phyloP scores from a whole-genome alignment of 1,140 invertebrate species.

The Macrobrachium nipponense region DNA sequence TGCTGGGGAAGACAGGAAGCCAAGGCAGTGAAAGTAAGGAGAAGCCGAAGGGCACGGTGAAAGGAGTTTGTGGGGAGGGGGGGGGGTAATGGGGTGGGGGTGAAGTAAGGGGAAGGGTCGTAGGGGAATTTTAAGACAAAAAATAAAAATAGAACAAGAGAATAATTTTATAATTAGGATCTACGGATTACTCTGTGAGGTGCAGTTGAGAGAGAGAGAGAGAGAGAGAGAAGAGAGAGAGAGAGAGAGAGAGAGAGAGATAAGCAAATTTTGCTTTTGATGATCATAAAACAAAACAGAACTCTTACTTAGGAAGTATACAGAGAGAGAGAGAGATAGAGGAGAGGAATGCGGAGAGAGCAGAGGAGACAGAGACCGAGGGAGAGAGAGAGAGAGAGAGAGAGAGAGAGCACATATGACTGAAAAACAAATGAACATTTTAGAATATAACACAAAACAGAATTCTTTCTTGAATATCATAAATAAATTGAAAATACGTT shows the following conservation, averaged over 20 bases:
- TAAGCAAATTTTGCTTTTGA: background rate
- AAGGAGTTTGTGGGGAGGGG: background rate
- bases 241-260: background rate
- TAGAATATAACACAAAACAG: too few species aligned
- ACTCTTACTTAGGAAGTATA: too few species aligned
- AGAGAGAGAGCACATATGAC: background rate
- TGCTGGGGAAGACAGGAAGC: conserved; percentile 27
- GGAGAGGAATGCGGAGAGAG: too few species aligned
- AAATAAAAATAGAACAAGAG: conserved; percentile 1
- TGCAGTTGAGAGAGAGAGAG: conserved; percentile 20
- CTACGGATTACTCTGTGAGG: background rate
- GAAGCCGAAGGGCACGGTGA: conserved; percentile 3
- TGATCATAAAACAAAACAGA: background rate
- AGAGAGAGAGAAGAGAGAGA: conserved; percentile 18
- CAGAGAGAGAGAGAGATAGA: background rate
- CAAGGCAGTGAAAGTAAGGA: conserved; percentile 11
- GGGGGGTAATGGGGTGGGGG: background rate
- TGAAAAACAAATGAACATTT: background rate
- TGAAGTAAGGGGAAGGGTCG: background rate
- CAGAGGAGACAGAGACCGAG: conserved; percentile 20
- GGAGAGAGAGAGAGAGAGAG: background rate
- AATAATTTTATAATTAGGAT: background rate
- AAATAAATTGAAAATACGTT: too few species aligned
- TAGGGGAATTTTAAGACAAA: background rate
- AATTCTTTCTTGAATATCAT: too few species aligned